A percentile compares a stretch with the other conserved stretches of the same genome.
These are phyloP conservation scores for Conops quadrifasciatus DNA, from an alignment of 2,888 invertebrate genomes.

Conservation along the genomic window DNA sequence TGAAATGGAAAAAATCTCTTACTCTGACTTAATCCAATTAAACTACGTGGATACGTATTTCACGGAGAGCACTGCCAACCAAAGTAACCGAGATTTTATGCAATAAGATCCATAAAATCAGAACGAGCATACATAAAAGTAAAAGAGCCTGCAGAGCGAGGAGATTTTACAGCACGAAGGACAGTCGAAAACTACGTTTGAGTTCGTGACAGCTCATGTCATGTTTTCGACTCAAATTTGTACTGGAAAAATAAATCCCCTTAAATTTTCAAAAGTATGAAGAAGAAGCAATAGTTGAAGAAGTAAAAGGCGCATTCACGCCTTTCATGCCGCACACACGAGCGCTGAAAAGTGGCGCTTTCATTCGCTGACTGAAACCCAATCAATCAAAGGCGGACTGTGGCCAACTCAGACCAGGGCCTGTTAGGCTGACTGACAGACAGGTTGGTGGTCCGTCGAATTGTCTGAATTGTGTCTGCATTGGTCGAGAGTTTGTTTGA, in stretches of 20 bases:
- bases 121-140: not conserved
- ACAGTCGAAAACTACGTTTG: slow-evolving; percentile 12
- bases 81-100: no score
- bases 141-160: not conserved
- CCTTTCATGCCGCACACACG: not conserved
- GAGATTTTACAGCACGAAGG: slow-evolving; percentile 2
- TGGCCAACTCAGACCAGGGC: not conserved
- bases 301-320: not conserved
- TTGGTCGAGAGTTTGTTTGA: not conserved
- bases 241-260: not conserved
- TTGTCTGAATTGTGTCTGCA: no score
- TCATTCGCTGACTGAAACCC: slow-evolving; percentile 13
- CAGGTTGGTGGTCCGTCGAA: no score
- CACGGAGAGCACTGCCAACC: no score
- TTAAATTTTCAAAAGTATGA: not conserved
- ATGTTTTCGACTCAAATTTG: not conserved
- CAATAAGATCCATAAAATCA: no score
- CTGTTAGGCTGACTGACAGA: no score
- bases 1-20: no score
- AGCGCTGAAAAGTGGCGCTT: slow-evolving; percentile 8
- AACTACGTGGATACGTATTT: no score
- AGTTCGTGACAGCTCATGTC: not conserved
- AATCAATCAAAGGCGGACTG: slow-evolving; percentile 24
- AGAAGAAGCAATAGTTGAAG: not conserved
- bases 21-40: no score